Percentiles rank a stretch among this genome's conserved stretches.
Evolutionary conservation across 2,888 invertebrate species (phyloP).

Genomic region (Carterocephalus palaemon): DNA sequence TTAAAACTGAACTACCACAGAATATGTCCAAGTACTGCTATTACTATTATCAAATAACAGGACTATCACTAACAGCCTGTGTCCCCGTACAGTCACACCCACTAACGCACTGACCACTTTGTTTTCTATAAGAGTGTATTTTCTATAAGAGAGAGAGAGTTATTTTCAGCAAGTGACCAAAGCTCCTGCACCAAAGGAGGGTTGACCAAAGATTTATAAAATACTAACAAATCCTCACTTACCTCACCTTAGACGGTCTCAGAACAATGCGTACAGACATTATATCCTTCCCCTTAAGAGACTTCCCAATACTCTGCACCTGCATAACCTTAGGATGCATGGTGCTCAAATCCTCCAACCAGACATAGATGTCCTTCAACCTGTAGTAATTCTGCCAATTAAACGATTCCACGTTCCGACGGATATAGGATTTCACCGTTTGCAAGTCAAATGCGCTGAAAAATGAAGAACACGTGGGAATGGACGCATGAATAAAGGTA

Average conservation of each 20-base stretch:
- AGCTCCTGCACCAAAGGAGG: no score
- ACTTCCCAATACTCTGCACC: slow-evolving; percentile 53
- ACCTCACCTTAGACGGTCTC: slow-evolving; percentile 3
- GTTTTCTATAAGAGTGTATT: no score
- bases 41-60: no score
- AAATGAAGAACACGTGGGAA: slow-evolving; percentile 22
- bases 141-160: no score
- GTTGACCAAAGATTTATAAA: no score
- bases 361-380: slow-evolving; percentile 78
- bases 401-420: slow-evolving; percentile 53
- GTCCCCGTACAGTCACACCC: no score
- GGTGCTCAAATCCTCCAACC: slow-evolving; percentile 70
- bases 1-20: no score
- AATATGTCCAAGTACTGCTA: no score
- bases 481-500: slow-evolving; percentile 11
- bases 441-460: slow-evolving; percentile 56
- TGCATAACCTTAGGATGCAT: slow-evolving; percentile 62
- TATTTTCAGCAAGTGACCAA: no score
- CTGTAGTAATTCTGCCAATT: slow-evolving; percentile 79
- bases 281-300: slow-evolving; percentile 58
- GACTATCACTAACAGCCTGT: no score
- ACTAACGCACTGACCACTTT: no score
- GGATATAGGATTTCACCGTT: slow-evolving; percentile 51
- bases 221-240: not conserved
- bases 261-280: slow-evolving; percentile 42